Evolutionary conservation across 2,113 vertebrate genomes (phyloP), one percentile per base, ranked within the genome.

Genomic region (Chaetodon auriga): DNA sequence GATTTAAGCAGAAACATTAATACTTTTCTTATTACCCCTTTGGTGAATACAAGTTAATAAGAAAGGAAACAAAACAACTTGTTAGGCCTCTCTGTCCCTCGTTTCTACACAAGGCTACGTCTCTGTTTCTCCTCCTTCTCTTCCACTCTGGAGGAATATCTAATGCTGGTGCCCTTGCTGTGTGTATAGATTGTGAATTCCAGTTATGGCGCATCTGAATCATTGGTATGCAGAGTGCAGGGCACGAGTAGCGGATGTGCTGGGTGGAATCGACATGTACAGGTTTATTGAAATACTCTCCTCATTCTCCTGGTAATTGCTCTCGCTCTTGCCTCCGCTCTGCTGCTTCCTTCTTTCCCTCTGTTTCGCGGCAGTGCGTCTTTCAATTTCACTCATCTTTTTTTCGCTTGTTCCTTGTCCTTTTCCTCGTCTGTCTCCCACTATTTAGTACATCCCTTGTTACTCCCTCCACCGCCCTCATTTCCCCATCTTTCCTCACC

Each of bases 121-220:
- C 30, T 58, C 38, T 21, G 43, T 48, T 57, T 18, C 35, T 15
- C 23, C 74, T 49, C 6, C n/a, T 43, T 57, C 21, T 68, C 66
- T 71, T 74, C 64, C 36, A 72, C 87, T 90, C 81, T 15, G 19
- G 43, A 55, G 75, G 86, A 92, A 92, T 92, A 87, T 76, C 63
- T 87, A 84, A 88, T 83, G 82, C 48, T n/a, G 65, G 68, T 83
- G 84, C 73, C 77, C 70, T 81, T 78, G 80, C 87, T 19, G 78
- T 88, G 88, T 88, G 89, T 91, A 82, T 89, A 75, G 92, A 94
- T 92, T 90, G 91, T 88, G 92, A 89, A 93, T 93, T 94, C 90
- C 70, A 85, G 93, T 85, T 91, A 83, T 82, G 84, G 75, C 16
- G 49, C 12, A 68, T 89, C 78, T 83, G 82, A 78, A 68, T 93